These are phyloP conservation scores for Capitella teleta DNA, from an alignment of 1,140 invertebrate species.

Conservation along the genomic window DNA sequence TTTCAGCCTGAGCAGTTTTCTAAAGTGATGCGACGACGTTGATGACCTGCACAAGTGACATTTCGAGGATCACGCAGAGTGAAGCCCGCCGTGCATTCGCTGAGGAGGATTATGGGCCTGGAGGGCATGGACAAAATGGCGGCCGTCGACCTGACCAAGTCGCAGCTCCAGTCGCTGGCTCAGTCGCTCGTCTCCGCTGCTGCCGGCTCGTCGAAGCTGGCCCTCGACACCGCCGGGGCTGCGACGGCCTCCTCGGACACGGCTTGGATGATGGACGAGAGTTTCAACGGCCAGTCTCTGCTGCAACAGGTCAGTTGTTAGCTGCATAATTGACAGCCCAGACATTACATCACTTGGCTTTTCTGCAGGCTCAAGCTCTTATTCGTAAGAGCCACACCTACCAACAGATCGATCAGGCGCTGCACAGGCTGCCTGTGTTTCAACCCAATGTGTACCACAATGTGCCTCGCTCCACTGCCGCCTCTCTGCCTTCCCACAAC, in stretches of 20 bases:
- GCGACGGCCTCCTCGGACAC: background rate
- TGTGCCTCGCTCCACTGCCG: constrained; percentile 5
- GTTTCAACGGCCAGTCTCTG: background rate
- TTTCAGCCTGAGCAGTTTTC: too few relatives aligned
- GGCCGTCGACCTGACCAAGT: too few relatives aligned
- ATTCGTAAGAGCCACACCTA: constrained; percentile 7
- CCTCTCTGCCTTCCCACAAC: too few relatives aligned
- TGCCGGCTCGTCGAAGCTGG: background rate
- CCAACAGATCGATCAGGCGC: constrained; percentile 7
- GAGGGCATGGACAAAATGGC: background rate
- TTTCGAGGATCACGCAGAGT: too few relatives aligned
- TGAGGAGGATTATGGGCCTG: too few relatives aligned
- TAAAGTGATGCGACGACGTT: too few relatives aligned
- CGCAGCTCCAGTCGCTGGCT: too few relatives aligned
- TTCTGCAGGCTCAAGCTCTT: constrained; percentile 9
- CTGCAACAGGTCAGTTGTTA: too few relatives aligned
- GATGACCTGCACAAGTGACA: too few relatives aligned
- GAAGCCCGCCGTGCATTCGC: too few relatives aligned
- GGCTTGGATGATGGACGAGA: background rate
- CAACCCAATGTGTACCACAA: constrained; percentile 8
- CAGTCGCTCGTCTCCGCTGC: too few relatives aligned
- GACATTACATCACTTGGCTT: background rate
- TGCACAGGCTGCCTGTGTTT: constrained; percentile 1
- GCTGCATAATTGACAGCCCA: too few relatives aligned
- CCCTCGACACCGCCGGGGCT: background rate